phyloP scores from a whole-genome alignment of 2,113 vertebrate species.

The Mellivora capensis region DNA sequence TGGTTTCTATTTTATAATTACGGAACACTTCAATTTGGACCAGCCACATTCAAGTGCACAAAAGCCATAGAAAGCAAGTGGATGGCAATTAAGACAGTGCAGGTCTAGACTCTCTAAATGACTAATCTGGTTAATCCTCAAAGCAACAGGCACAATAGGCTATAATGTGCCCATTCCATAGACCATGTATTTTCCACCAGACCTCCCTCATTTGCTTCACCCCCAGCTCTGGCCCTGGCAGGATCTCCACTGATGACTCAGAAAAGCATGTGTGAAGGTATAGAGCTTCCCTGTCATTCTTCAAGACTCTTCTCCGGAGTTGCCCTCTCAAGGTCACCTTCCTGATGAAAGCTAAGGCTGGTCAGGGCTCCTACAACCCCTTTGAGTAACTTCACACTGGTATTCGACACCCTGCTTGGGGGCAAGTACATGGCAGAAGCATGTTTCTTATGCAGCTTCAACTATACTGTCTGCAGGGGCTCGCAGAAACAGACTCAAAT shows the following conservation, averaged over 20 bases:
- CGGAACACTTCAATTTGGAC: neutral
- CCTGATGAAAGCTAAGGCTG: neutral
- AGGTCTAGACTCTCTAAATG: neutral
- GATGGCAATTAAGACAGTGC: neutral
- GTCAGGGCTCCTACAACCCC: neutral
- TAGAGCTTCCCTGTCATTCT: neutral
- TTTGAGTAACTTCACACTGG: neutral
- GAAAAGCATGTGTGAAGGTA: neutral
- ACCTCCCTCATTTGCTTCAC: neutral
- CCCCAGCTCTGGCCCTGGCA: neutral
- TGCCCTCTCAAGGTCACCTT: neutral
- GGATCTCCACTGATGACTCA: neutral
- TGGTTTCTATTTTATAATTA: neutral
- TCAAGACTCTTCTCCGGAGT: neutral
- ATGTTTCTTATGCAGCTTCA: neutral
- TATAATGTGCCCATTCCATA: neutral
- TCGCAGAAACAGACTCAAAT: neutral
- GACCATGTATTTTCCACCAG: neutral
- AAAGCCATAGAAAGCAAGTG: neutral
- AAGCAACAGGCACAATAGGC: neutral
- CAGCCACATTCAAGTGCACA: neutral
- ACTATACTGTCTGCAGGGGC: fast-evolving
- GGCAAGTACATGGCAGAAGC: fast-evolving
- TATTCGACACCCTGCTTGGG: neutral
- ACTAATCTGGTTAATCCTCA: neutral